Percentiles rank a stretch among this genome's conserved stretches.
Conservation (phyloP, 2,113 vertebrate species). For the Paraplagusia blochii region DNA sequence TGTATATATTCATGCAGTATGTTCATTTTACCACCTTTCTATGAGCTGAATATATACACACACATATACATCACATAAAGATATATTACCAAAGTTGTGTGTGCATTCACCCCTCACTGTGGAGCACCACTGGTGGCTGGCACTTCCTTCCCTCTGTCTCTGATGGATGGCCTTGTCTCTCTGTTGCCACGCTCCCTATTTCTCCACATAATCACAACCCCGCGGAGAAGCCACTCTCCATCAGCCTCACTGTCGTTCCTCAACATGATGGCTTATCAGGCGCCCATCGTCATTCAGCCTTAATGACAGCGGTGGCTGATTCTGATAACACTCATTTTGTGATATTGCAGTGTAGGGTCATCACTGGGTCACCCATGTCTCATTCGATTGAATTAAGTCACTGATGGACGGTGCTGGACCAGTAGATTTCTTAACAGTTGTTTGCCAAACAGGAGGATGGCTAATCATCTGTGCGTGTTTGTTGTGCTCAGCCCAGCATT, state of each 20-base stretch:
- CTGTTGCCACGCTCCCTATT: conserved; percentile 45
- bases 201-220: conserved; percentile 63
- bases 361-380: conserved; percentile 25
- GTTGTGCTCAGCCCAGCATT: conserved; percentile 13
- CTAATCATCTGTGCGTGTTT: conserved; percentile 22
- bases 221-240: conserved; percentile 52
- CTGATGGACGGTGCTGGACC: conserved; percentile 26
- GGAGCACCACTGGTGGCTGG: conserved; percentile 36
- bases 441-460: conserved; percentile 18
- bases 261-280: conserved; percentile 51
- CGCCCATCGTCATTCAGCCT: conserved; percentile 41
- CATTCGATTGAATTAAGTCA: conserved; percentile 40
- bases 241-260: conserved; percentile 52
- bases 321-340: conserved; percentile 51
- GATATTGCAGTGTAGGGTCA: conserved; percentile 45
- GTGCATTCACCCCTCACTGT: conserved; percentile 33
- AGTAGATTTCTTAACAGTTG: conserved; percentile 26
- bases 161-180: conserved; percentile 56
- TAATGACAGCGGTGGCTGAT: conserved; percentile 52
- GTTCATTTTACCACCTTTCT: too few species aligned
- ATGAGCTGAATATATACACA: too few species aligned
- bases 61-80: too few species aligned
- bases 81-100: conserved; percentile 6
- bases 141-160: conserved; percentile 15
- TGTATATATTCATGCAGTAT: too few species aligned